Evolutionary conservation across 2,113 vertebrate species (phyloP), one percentile per base, ranked within the genome.

Genomic region (Ictalurus furcatus): DNA sequence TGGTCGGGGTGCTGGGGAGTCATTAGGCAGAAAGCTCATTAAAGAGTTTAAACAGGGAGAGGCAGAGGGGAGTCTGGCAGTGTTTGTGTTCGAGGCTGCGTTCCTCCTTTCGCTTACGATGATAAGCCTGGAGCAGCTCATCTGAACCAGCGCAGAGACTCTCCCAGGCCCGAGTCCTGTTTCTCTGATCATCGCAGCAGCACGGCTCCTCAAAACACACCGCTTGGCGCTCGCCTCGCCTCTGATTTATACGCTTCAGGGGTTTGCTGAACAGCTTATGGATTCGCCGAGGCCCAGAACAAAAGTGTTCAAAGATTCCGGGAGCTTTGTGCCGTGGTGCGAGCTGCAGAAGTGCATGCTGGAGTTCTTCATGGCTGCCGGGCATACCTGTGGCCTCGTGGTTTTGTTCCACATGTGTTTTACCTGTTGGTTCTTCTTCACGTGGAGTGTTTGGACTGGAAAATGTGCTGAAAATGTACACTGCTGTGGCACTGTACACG

Each of bases 21-120:
- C 84, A 86, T 88, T 88, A 86, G 83, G 61, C 89, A 88, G 86
- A 63, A 85, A 90, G 61, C 89, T 92, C 89, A 89, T 92, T 92
- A 90, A 84, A 85, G 78, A 89, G 88, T 91, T 86, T 85, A 90
- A 89, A 85, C 83, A 88, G 87, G 67, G 69, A 81, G 58, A 78
- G 78, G 76, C 90, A 37, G 87, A 86, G 61, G 74, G 85, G 87
- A 87, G 86, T 90, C 67, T 90, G 84, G 89, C 59, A 56, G 61
- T 88, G 86, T 80, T 88, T 88, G 84, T 76, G 59, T 90, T 81
- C 37, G 52, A 59, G 65, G 59, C 79, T 52, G 37, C 34, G 44
- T 76, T 78, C 65, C 85, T 86, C 44, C 56, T 81, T 76, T 87
- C 90, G 69, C 87, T 82, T 81, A 73, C 88, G 78, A 84, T 58